Conservation (phyloP, 2,797 vertebrate genomes). For the Monodelphis domestica region DNA sequence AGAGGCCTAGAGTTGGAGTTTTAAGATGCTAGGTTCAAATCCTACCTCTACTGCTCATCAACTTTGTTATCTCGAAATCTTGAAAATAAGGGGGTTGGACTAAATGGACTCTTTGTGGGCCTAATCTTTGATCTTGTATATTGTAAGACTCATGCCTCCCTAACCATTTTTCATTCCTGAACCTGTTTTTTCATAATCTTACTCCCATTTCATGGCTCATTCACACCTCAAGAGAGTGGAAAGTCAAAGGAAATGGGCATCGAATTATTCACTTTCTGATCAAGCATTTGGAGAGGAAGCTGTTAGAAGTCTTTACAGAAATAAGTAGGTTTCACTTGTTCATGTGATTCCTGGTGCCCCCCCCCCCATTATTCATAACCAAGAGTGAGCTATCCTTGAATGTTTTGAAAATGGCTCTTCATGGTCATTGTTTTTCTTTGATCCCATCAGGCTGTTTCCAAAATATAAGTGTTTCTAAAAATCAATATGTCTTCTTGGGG, state of each 20-base stretch:
- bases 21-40: slow-evolving; percentile 31
- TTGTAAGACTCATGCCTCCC: background rate
- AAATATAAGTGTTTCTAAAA: background rate
- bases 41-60: background rate
- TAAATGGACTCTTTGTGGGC: background rate
- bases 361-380: slow-evolving; percentile 8
- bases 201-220: slow-evolving; percentile 43
- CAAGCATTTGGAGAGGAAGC: slow-evolving; percentile 3
- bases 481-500: background rate
- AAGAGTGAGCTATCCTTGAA: background rate
- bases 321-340: slow-evolving; percentile 3
- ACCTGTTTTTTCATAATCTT: slow-evolving; percentile 61
- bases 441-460: background rate
- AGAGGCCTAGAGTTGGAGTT: slow-evolving; percentile 3
- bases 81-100: background rate
- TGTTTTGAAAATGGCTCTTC: slow-evolving; percentile 8
- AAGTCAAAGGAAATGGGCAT: slow-evolving; percentile 24
- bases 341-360: slow-evolving; percentile 23
- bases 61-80: background rate
- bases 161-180: slow-evolving; percentile 54
- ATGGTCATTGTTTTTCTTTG: background rate
- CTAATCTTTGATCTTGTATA: background rate
- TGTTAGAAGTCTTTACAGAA: slow-evolving; percentile 30
- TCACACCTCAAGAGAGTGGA: slow-evolving; percentile 44
- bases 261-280: background rate